Conservation (phyloP, 1,140 invertebrate genomes). For the Diachasma alloeum region DNA sequence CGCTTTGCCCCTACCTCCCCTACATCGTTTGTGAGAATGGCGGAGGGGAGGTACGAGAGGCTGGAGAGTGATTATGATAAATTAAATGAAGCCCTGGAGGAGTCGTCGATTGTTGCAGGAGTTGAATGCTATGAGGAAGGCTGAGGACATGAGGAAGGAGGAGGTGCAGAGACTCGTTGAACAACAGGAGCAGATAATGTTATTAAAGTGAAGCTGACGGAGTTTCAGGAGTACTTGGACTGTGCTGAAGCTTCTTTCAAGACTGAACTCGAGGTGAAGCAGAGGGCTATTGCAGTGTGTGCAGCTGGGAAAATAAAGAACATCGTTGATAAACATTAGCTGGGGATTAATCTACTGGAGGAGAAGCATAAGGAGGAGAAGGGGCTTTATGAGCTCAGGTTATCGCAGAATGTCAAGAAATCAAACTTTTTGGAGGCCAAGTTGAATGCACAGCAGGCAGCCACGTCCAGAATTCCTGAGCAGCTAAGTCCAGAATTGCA, state of each 20-base stretch:
- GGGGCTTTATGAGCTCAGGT: slow-evolving; percentile 72
- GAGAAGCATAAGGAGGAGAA: slow-evolving; percentile 81
- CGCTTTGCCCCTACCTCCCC: too few relatives aligned
- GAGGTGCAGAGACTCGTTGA: slow-evolving; percentile 67
- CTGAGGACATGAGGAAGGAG: slow-evolving; percentile 64
- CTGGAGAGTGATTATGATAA: slow-evolving; percentile 53
- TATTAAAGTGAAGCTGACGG: slow-evolving; percentile 76
- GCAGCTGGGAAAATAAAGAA: slow-evolving; percentile 76
- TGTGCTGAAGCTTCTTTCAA: slow-evolving; percentile 72
- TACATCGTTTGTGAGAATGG: slow-evolving; percentile 51
- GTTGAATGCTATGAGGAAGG: slow-evolving; percentile 62
- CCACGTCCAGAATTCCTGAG: slow-evolving; percentile 73
- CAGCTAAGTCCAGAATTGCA: slow-evolving; percentile 70
- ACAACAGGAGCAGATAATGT: slow-evolving; percentile 74
- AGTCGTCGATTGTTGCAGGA: slow-evolving; percentile 44
- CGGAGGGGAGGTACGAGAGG: slow-evolving; percentile 50
- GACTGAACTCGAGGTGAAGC: slow-evolving; percentile 71
- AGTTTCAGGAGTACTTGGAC: slow-evolving; percentile 80
- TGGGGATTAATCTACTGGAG: slow-evolving; percentile 78
- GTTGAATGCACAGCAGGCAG: slow-evolving; percentile 66
- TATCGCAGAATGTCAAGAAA: slow-evolving; percentile 73
- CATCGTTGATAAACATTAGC: slow-evolving; percentile 78
- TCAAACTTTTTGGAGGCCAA: slow-evolving; percentile 71
- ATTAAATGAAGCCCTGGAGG: slow-evolving; percentile 48
- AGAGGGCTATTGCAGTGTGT: slow-evolving; percentile 72